phyloP scores from a whole-genome alignment of 2,113 vertebrate species.

The Nothocercus nigrocapillus region DNA sequence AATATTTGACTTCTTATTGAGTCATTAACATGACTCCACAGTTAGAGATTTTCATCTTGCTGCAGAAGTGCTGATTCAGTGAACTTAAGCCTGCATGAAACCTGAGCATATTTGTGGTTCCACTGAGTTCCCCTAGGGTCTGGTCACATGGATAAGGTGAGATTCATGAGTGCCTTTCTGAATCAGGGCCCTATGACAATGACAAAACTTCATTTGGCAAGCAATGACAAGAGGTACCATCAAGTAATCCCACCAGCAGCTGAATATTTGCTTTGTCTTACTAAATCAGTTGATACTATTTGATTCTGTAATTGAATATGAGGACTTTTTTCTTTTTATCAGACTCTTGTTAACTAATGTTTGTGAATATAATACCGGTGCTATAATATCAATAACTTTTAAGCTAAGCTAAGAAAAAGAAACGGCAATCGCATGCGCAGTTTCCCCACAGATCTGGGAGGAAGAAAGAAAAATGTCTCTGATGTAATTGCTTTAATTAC shows the following conservation, averaged over 20 bases:
- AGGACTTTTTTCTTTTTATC: neutral
- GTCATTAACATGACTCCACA: neutral
- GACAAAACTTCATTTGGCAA: neutral
- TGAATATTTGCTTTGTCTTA: neutral
- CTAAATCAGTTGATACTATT: neutral
- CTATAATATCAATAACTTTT: neutral
- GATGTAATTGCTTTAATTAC: neutral
- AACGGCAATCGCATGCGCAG: neutral
- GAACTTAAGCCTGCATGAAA: constrained; percentile 18
- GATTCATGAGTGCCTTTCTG: neutral
- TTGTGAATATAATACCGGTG: neutral
- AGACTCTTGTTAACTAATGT: neutral
- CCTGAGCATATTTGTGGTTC: neutral
- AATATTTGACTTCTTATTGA: neutral
- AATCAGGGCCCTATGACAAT: neutral
- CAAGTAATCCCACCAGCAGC: neutral
- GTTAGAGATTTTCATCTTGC: neutral
- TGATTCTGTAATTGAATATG: neutral
- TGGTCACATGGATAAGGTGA: neutral
- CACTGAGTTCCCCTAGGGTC: neutral
- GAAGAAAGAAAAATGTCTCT: neutral
- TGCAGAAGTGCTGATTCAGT: constrained; percentile 35
- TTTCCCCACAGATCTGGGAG: neutral
- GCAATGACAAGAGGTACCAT: neutral
- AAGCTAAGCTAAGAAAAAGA: neutral